These are phyloP conservation scores for Euzetes globulus DNA, from an alignment of 2,888 invertebrate genomes.

Conservation along the genomic window DNA sequence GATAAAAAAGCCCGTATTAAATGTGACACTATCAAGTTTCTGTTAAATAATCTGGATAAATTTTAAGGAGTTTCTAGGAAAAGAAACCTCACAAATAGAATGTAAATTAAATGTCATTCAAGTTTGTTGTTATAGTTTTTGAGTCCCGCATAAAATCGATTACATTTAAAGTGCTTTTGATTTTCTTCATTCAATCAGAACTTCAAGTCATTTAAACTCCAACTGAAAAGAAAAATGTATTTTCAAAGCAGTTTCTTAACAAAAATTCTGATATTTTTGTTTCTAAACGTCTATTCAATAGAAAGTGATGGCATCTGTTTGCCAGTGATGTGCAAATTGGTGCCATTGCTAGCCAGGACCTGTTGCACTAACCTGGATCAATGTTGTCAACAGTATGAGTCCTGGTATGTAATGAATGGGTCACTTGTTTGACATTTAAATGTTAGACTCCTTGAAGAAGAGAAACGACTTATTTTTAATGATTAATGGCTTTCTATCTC, in stretches of 20 bases:
- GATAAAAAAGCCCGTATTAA: too few species aligned
- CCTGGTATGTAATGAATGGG: constrained; percentile 1
- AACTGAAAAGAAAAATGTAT: constrained; percentile 1
- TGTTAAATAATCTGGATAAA: too few species aligned
- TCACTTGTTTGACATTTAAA: not conserved
- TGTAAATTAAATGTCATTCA: too few species aligned
- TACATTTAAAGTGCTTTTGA: not conserved
- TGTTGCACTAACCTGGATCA: constrained; percentile 4
- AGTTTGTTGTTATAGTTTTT: not conserved
- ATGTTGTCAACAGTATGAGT: not conserved
- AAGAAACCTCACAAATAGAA: too few species aligned
- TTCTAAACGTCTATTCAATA: not conserved
- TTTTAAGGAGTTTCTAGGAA: too few species aligned
- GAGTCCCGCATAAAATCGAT: not conserved
- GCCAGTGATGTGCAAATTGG: not conserved
- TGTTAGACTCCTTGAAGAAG: not conserved
- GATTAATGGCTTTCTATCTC: not conserved
- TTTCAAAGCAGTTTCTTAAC: not conserved
- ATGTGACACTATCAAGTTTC: too few species aligned
- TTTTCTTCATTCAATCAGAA: not conserved
- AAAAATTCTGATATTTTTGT: not conserved
- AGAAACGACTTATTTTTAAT: not conserved
- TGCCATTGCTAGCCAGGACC: not conserved
- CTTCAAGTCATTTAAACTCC: too few species aligned
- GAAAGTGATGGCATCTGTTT: not conserved